Evolutionary conservation across 1,140 invertebrate species (phyloP).

Genomic region (Zaprionus gabonicus): DNA sequence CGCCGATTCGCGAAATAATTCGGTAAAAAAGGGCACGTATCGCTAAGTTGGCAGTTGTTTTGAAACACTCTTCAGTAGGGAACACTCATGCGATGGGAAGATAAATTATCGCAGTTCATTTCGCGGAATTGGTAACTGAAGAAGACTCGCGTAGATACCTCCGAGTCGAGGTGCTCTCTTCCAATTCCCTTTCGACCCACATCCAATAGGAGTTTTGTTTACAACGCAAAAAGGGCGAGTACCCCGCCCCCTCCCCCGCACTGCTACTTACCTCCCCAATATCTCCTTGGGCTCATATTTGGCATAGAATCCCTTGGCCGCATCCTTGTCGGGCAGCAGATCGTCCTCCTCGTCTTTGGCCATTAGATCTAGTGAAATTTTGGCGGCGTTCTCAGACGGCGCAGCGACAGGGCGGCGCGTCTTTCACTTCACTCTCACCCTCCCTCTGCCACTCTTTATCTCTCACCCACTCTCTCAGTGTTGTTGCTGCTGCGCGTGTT

Average conservation of each 20-base stretch:
- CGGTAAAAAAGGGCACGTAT: conserved; percentile 8
- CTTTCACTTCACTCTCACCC: not conserved
- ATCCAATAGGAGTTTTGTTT: not conserved
- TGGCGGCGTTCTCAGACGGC: conserved; percentile 56
- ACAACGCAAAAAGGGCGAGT: not conserved
- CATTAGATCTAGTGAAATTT: conserved; percentile 81
- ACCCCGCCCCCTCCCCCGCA: not conserved
- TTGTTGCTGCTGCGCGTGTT: conserved; percentile 4
- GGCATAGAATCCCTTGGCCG: conserved; percentile 97
- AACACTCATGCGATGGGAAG: not conserved
- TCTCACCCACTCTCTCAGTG: not conserved
- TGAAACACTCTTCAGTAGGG: not conserved
- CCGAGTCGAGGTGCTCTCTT: not conserved
- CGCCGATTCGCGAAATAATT: conserved; percentile 4
- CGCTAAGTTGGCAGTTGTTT: conserved; percentile 2
- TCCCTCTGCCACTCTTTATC: not conserved
- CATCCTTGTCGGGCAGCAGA: conserved; percentile 94
- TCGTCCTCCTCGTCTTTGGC: conserved; percentile 93
- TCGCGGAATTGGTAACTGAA: not conserved
- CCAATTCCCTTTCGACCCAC: conserved; percentile 1
- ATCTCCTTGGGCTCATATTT: conserved; percentile 99
- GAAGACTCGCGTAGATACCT: not conserved
- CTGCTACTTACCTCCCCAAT: conserved; percentile 92
- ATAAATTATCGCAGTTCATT: not conserved
- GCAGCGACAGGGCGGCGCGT: conserved; percentile 23